Conservation (phyloP, 2,888 invertebrate species). For the Orthosia cruda region DNA sequence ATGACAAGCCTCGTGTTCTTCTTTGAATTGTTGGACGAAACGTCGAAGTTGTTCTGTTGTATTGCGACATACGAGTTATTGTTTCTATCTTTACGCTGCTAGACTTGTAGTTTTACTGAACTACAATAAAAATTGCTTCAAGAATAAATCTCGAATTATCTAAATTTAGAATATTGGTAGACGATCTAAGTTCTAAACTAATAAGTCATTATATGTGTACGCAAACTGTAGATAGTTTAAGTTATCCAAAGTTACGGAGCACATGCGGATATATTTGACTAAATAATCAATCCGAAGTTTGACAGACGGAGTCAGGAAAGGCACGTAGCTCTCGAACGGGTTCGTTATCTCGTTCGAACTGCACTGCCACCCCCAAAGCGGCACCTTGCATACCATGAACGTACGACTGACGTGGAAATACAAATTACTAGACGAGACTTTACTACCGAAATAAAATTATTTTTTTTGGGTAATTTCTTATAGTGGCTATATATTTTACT, state of each 20-base stretch:
- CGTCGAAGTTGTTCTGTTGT: conserved; percentile 29
- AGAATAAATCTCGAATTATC: not conserved
- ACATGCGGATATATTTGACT: conserved; percentile 76
- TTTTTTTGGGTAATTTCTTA: not conserved
- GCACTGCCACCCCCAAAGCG: conserved; percentile 68
- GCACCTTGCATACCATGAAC: conserved; percentile 67
- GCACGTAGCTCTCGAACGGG: conserved; percentile 79
- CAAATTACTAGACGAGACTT: conserved; percentile 63
- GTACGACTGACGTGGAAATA: conserved; percentile 57
- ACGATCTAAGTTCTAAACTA: conserved; percentile 12
- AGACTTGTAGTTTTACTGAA: not conserved
- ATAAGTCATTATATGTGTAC: conserved; percentile 18
- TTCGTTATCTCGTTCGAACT: conserved; percentile 84
- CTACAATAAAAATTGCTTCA: too few species aligned
- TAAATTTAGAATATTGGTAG: not conserved
- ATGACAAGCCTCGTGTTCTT: conserved; percentile 43
- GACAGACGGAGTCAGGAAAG: conserved; percentile 78
- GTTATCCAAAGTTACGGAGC: conserved; percentile 20
- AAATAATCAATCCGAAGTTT: conserved; percentile 85
- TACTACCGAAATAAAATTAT: not conserved
- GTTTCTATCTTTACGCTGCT: not conserved
- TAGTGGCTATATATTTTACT: conserved; percentile 30
- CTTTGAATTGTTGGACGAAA: conserved; percentile 41
- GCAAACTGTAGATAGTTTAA: conserved; percentile 45
- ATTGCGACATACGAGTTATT: not conserved